Percentiles rank a stretch among this genome's conserved stretches.
Evolutionary conservation across 2,888 invertebrate genomes (phyloP).

Genomic region (Zaprionus lineosus): DNA sequence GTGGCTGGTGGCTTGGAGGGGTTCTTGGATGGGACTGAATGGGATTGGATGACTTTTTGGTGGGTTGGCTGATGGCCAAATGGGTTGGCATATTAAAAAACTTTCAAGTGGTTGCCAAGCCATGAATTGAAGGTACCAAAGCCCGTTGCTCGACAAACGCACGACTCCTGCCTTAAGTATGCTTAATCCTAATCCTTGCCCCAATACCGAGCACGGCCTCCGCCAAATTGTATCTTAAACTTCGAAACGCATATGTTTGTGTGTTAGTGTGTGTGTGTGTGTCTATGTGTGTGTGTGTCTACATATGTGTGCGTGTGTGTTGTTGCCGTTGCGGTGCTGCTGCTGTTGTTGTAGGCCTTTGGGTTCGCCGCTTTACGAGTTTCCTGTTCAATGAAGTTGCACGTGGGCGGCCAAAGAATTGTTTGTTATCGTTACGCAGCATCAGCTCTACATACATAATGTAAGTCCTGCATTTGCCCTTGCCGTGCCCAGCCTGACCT

Average conservation of each 20-base stretch:
- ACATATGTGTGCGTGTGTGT: slow-evolving; percentile 6
- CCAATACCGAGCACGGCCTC: slow-evolving; percentile 13
- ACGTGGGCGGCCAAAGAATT: slow-evolving; percentile 52
- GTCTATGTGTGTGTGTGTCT: slow-evolving; percentile 1
- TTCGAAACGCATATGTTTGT: slow-evolving; percentile 33
- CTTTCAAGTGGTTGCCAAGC: slow-evolving; percentile 37
- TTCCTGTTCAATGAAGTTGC: slow-evolving; percentile 74
- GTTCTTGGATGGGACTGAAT: too few relatives aligned
- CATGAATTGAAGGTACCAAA: slow-evolving; percentile 9
- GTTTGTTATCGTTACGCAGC: slow-evolving; percentile 55
- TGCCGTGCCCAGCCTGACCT: background rate
- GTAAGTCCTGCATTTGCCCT: slow-evolving; percentile 21
- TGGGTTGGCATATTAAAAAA: slow-evolving; percentile 41
- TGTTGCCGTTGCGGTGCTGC: too few relatives aligned
- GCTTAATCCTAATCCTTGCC: slow-evolving; percentile 38
- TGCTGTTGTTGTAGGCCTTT: slow-evolving; percentile 14
- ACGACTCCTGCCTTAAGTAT: slow-evolving; percentile 27
- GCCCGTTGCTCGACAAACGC: slow-evolving; percentile 5
- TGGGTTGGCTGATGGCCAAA: background rate
- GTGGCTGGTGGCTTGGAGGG: slow-evolving; percentile 3
- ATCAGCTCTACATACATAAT: slow-evolving; percentile 54
- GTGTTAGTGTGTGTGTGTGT: slow-evolving; percentile 7
- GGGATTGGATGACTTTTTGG: too few relatives aligned
- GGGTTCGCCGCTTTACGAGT: slow-evolving; percentile 60
- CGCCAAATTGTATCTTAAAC: slow-evolving; percentile 51